These are phyloP conservation scores for Pempheris klunzingeri DNA, from an alignment of 2,797 vertebrate species.

Conservation along the genomic window DNA sequence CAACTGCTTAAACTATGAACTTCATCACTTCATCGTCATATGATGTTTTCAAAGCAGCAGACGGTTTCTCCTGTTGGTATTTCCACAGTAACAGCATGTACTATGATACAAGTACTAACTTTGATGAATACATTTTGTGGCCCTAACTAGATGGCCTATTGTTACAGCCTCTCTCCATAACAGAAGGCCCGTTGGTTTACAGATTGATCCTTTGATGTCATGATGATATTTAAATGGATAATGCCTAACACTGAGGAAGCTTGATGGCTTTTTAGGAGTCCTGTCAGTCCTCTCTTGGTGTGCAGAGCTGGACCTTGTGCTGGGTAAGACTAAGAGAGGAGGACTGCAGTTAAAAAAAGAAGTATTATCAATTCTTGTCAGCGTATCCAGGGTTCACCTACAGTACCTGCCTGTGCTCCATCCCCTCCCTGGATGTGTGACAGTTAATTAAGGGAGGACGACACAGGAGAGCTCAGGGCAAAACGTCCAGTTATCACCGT, in stretches of 20 bases:
- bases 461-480: neutral
- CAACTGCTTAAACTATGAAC: neutral
- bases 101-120: neutral
- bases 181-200: neutral
- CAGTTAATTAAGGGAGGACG: slow-evolving; percentile 11
- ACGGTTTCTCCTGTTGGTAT: neutral
- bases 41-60: neutral
- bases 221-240: slow-evolving; percentile 3
- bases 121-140: neutral
- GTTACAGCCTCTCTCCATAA: neutral
- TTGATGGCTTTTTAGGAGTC: neutral
- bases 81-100: neutral
- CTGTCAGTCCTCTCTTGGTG: neutral
- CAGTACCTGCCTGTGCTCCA: too few species aligned
- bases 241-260: neutral
- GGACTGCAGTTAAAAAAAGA: slow-evolving; percentile 5
- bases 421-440: neutral
- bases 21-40: too few species aligned
- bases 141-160: neutral
- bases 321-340: neutral
- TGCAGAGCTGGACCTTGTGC: neutral
- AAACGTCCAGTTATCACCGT: neutral
- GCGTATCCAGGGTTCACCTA: neutral
- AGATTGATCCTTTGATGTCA: neutral
- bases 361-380: slow-evolving; percentile 1